Evolutionary conservation across 2,113 vertebrate genomes (phyloP).

Genomic region (Spermophilus dauricus): DNA sequence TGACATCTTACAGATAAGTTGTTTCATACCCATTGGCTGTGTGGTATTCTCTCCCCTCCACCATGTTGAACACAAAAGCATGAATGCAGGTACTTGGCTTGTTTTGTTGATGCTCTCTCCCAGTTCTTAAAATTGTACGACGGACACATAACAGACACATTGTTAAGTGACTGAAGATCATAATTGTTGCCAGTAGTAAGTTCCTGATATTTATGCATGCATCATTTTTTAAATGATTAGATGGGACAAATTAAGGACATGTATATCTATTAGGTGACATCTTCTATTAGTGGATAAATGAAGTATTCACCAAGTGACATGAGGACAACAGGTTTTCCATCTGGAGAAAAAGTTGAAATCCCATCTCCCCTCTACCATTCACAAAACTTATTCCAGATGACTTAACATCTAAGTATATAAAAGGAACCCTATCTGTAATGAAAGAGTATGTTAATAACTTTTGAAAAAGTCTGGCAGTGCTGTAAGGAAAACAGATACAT

Average conservation of each 20-base stretch:
- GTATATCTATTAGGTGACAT: not conserved
- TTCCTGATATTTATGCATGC: not conserved
- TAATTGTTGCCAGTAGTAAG: not conserved
- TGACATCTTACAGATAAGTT: not conserved
- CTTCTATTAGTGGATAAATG: not conserved
- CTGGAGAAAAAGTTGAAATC: not conserved
- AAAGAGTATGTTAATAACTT: not conserved
- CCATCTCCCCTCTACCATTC: not conserved
- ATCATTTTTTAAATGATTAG: not conserved
- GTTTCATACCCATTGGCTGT: not conserved
- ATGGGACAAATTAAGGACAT: not conserved
- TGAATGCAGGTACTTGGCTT: not conserved
- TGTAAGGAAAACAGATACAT: not conserved
- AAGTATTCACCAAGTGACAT: not conserved
- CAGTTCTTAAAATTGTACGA: not conserved
- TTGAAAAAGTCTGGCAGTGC: not conserved
- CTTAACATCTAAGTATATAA: slow-evolving; percentile 28
- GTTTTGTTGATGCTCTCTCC: not conserved
- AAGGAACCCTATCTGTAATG: slow-evolving; percentile 3
- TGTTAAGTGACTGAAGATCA: not conserved
- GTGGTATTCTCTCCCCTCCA: not conserved
- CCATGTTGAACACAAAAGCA: not conserved
- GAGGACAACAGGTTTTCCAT: not conserved
- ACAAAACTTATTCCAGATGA: slow-evolving; percentile 27
- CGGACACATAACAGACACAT: not conserved